These are phyloP conservation scores for Dexiosoma caninum DNA, from an alignment of 2,888 invertebrate species.

Conservation along the genomic window DNA sequence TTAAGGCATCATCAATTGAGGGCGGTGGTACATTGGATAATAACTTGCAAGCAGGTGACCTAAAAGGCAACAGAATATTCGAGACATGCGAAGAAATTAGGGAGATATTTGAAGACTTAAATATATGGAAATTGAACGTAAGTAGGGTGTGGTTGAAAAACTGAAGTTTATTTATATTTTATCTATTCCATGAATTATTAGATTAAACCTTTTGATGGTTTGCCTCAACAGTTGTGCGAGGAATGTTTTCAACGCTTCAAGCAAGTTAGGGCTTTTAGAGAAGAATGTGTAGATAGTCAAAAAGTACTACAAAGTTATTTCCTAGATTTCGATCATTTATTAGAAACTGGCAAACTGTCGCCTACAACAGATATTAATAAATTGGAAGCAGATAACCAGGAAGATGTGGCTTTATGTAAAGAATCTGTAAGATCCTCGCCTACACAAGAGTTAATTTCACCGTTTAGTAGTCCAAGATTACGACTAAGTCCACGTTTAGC, in stretches of 20 bases:
- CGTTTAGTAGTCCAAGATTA: constrained; percentile 60
- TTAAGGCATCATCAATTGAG: constrained; percentile 12
- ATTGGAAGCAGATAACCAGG: constrained; percentile 40
- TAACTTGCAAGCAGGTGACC: constrained; percentile 15
- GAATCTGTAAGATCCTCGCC: constrained; percentile 57
- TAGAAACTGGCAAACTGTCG: constrained; percentile 60
- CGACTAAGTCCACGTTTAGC: constrained; percentile 59
- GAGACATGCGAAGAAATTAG: constrained; percentile 63
- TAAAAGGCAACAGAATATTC: constrained; percentile 32
- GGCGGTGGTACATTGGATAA: constrained; percentile 23
- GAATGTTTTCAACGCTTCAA: constrained; percentile 67
- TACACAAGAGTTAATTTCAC: constrained; percentile 56
- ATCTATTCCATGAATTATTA: constrained; percentile 27
- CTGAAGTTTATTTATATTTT: not conserved
- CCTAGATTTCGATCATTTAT: constrained; percentile 58
- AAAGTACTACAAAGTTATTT: constrained; percentile 64
- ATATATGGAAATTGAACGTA: constrained; percentile 68
- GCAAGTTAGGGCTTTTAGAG: constrained; percentile 66
- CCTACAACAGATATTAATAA: constrained; percentile 51
- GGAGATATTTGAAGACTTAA: constrained; percentile 65
- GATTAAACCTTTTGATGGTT: constrained; percentile 66
- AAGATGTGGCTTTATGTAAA: constrained; percentile 50
- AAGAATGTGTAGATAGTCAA: constrained; percentile 67
- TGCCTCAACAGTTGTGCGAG: constrained; percentile 68
- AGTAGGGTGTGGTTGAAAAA: constrained; percentile 20